Evolutionary conservation across 2,888 invertebrate genomes (phyloP).

Genomic region (Ectobius pallidus): DNA sequence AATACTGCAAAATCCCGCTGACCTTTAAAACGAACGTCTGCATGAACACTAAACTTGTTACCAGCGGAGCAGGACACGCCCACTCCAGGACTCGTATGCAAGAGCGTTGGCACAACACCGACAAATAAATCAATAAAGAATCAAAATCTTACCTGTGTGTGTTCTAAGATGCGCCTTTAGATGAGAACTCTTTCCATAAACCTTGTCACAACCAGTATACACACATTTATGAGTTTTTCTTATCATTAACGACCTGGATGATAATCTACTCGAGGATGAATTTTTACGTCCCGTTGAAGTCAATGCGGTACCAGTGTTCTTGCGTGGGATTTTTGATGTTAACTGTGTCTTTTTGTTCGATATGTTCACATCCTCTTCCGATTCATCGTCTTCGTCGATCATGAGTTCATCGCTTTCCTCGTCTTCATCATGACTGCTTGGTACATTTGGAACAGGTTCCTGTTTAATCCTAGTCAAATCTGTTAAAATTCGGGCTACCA

Average conservation of each 20-base stretch:
- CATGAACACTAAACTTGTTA: too few species aligned
- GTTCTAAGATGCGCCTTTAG: conserved; percentile 68
- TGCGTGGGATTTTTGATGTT: background rate
- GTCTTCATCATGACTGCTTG: conserved; percentile 51
- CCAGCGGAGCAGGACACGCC: too few species aligned
- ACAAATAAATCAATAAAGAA: too few species aligned
- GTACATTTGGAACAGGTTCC: conserved; percentile 61
- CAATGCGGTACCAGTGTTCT: background rate
- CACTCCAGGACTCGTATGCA: too few species aligned
- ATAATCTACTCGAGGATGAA: conserved; percentile 41
- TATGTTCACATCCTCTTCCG: conserved; percentile 10
- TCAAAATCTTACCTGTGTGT: conserved; percentile 69
- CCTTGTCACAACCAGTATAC: conserved; percentile 65
- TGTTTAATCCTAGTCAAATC: conserved; percentile 64
- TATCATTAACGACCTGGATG: conserved; percentile 43
- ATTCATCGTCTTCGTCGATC: conserved; percentile 36
- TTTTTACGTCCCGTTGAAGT: conserved; percentile 25
- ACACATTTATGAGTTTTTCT: conserved; percentile 65
- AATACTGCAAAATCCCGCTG: too few species aligned
- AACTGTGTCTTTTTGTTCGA: background rate
- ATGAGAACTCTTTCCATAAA: conserved; percentile 70
- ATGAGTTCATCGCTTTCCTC: conserved; percentile 41
- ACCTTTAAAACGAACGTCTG: too few species aligned
- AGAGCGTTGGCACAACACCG: too few species aligned
- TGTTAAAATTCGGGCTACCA: conserved; percentile 66